Conservation (phyloP, 2,113 vertebrate genomes). For the Paramisgurnus dabryanus region DNA sequence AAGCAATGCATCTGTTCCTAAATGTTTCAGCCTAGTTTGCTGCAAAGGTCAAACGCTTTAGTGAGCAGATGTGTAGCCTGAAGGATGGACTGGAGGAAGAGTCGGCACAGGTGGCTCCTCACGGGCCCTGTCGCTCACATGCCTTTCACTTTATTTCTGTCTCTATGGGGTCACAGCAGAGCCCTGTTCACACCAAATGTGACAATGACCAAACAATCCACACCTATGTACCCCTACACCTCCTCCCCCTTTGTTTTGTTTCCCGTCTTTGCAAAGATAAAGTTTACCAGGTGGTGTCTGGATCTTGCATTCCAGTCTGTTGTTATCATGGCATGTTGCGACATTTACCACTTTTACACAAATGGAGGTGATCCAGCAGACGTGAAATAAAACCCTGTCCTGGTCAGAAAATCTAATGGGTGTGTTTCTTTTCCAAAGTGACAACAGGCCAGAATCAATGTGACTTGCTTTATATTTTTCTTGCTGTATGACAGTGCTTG, state of each 20-base stretch:
- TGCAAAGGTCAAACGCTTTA: slow-evolving; percentile 12
- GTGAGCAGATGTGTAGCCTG: slow-evolving; percentile 18
- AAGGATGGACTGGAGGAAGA: background rate
- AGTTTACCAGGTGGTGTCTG: too few relatives aligned
- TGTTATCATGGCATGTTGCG: too few relatives aligned
- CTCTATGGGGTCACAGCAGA: background rate
- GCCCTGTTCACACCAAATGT: background rate
- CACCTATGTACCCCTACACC: too few relatives aligned
- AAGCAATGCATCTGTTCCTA: slow-evolving; percentile 11
- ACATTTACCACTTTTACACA: too few relatives aligned
- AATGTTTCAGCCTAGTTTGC: slow-evolving; percentile 4
- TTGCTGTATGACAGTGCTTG: background rate
- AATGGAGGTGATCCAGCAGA: too few relatives aligned
- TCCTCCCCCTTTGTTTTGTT: too few relatives aligned
- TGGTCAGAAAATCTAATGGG: slow-evolving; percentile 1
- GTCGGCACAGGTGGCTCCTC: background rate
- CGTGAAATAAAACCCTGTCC: too few relatives aligned
- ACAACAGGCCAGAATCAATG: slow-evolving; percentile 24
- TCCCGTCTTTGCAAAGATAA: too few relatives aligned
- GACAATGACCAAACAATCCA: background rate
- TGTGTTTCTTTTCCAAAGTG: slow-evolving; percentile 18
- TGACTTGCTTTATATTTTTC: slow-evolving; percentile 10
- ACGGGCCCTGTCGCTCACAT: background rate
- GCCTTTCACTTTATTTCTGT: background rate
- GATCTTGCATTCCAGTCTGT: too few relatives aligned